Evolutionary conservation across 2,888 invertebrate species (phyloP), one percentile per base, ranked within the genome.

Genomic region (Trachelus tabidus): DNA sequence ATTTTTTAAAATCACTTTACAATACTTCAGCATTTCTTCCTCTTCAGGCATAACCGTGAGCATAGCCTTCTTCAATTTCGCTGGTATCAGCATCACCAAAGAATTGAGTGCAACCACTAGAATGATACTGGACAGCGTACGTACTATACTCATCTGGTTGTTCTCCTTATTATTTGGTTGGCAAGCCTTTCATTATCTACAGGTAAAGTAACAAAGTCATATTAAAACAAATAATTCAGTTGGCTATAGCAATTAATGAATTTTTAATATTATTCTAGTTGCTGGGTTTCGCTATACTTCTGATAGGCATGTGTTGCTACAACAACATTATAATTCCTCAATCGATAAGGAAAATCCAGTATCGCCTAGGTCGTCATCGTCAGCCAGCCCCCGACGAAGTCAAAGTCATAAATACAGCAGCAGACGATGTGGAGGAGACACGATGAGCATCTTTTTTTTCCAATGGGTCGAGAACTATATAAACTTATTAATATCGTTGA

Each of bases 21-120:
- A 78, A n/a, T 73, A 68, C 23, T 34, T 34, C 3, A 3, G 12
- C 76, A 73, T 30, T 69, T 80, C 35, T 73, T 56, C 15, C 75
- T 90, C 93, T 84, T 69, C 92, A 94, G 97, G 96, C 79, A 97
- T 96, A 2, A 93, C 96, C 34, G 87, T 97, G 34, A 97, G 97
- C 76, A 98, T 98, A 83, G 97, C 98, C 0, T 96, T 98, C 92
- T 98, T 98, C 93, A 98, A 97, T 91, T 98, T 97, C 91, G 95
- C 97, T 82, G 98, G 98, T 12, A 95, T 98, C 82, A 96, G 96
- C 88, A 96, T 99, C 4, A 97, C 98, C 0, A 98, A 98, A 92
- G 97, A 98, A 91, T 94, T 98, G 87, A 98, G 97, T 1, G 98
- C 98, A 1, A 98, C 97, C 0, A 97, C 97, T 3, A 93, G 98